These are phyloP conservation scores for Myotis davidii DNA, from an alignment of 2,113 vertebrate genomes.

Conservation along the genomic window DNA sequence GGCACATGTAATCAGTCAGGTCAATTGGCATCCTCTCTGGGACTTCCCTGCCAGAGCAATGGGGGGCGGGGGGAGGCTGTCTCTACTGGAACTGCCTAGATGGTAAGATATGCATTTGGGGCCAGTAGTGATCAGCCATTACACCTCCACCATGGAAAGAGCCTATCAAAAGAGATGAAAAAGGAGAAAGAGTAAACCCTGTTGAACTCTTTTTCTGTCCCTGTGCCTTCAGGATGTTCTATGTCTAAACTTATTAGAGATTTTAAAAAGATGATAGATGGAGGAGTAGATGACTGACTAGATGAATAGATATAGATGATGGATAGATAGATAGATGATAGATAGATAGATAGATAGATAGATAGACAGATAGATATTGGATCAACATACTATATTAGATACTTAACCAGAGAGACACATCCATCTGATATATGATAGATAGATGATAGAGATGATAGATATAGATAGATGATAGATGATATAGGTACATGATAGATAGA, in stretches of 20 bases:
- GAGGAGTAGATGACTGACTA: neutral
- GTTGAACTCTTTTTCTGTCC: neutral
- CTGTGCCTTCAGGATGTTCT: neutral
- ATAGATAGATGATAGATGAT: neutral
- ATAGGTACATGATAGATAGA: neutral
- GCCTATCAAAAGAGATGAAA: neutral
- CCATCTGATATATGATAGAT: neutral
- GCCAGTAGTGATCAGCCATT: neutral
- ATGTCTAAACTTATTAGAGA: slow-evolving; percentile 6
- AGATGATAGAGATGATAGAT: neutral
- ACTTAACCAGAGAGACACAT: neutral
- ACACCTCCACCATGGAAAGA: neutral
- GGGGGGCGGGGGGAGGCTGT: neutral
- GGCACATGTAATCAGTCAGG: neutral
- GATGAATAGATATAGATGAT: neutral
- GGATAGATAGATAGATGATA: neutral
- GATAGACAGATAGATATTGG: neutral
- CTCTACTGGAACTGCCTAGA: neutral
- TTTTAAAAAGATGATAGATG: neutral
- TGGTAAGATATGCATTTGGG: neutral
- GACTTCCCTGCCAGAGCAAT: neutral
- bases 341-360: neutral
- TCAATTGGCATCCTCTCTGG: neutral
- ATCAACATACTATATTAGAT: neutral
- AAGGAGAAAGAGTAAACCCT: neutral